Evolutionary conservation across 2,113 vertebrate genomes (phyloP), one percentile per base, ranked within the genome.

Genomic region (Hydropotes inermis): DNA sequence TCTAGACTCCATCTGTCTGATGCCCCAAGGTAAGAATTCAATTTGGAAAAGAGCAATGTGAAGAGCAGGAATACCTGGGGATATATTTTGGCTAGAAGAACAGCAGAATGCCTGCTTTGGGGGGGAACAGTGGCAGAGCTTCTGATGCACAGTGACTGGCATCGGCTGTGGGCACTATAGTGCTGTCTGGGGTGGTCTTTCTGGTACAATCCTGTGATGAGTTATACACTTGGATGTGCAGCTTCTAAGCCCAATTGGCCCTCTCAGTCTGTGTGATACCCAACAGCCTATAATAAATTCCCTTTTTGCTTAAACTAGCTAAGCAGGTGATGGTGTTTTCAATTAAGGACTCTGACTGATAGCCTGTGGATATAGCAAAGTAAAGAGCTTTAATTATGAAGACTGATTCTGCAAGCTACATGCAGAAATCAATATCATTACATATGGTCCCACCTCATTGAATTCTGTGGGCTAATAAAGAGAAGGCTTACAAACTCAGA

Each of bases 301-400:
- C 94, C 27, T 97, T 92, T 92, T 88, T 86, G 92, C 47, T 88
- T 85, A 60, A 95, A 89, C 64, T 67, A 36, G 93, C 91, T 83
- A 96, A 92, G 94, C 0, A 8, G 97, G 95, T 96, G 93, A 96
- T 60, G 55, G 81, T 88, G 85, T 86, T 97, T 97, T 97, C 96
- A 97, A 61, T 98, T 96, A 97, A n/a, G 79, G 54, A 87, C 89
- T 39, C 90, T 92, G 91, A 90, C 88, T 78, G 94, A 91, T 86
- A 95, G 94, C 94, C 93, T 94, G 91, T 95, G 94, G 97, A 90
- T 95, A 88, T 16, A 92, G 92, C 85, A 27, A 43, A 70, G 28
- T 70, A 57, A 55, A 52, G 81, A 96, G 88, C 76, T 92, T 97
- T 98, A 98, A 98, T 97, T 97, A 97, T 96, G 95, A 97, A 96